Conservation (phyloP, 1,140 invertebrate species). For the Drosophila ironensis region DNA sequence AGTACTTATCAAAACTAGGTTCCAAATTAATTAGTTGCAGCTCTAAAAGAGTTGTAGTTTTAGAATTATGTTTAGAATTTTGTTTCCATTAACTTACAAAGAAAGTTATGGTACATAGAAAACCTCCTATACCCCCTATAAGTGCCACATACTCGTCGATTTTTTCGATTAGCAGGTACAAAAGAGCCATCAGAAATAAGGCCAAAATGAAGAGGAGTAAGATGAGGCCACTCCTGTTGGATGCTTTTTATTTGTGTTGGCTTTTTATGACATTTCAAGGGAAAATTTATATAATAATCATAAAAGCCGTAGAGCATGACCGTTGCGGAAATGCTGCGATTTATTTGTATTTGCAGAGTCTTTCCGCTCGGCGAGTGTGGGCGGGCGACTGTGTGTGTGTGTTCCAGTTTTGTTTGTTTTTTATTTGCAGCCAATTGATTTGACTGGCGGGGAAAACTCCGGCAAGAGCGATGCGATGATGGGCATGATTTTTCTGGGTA, state of each 20-base stretch:
- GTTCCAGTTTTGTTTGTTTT: slow-evolving; percentile 45
- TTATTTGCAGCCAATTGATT: slow-evolving; percentile 74
- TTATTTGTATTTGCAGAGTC: slow-evolving; percentile 74
- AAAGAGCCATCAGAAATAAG: background rate
- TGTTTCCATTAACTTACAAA: too few species aligned
- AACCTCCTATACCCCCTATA: background rate
- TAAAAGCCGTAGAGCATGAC: slow-evolving; percentile 71
- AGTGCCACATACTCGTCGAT: too few species aligned
- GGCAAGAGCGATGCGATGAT: slow-evolving; percentile 13
- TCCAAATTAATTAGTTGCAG: too few species aligned
- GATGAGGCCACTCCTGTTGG: slow-evolving; percentile 24
- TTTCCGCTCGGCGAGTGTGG: slow-evolving; percentile 18
- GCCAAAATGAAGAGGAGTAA: slow-evolving; percentile 1
- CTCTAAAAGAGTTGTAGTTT: too few species aligned
- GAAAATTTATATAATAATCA: slow-evolving; percentile 77
- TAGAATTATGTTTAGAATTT: too few species aligned
- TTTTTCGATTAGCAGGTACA: background rate
- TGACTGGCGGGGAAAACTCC: slow-evolving; percentile 50
- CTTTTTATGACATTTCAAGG: slow-evolving; percentile 62
- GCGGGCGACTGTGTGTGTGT: slow-evolving; percentile 1
- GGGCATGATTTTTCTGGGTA: slow-evolving; percentile 9
- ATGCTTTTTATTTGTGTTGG: slow-evolving; percentile 63
- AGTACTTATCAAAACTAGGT: too few species aligned
- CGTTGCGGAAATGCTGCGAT: slow-evolving; percentile 73
- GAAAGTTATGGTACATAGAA: background rate